Base-by-base conservation (phyloP, 2,888 invertebrate species). In the Exocentrus adspersus region DNA sequence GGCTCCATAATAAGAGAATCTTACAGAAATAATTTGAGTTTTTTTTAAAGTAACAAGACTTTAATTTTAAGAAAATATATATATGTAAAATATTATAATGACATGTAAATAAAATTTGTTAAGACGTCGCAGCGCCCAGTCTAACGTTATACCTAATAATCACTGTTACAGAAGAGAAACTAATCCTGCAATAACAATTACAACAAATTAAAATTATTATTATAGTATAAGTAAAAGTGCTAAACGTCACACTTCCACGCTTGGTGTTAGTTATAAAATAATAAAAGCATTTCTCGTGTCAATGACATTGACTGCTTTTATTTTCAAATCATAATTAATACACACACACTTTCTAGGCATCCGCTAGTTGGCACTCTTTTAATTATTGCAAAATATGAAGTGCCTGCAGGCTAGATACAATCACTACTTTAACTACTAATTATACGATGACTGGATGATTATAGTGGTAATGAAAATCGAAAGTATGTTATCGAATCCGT, bases 401-500 rank as follows among this genome's bases (percentile, higher is more conserved):
- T 16, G 41, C n/a, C 37, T 2, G 37, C 5, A 5, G 37, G 14
- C 37, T 14, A 37, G 1, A n/a, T 7, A 37, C 53, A 20, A 20
- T 14, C 28, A 41, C 1, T 43, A 42, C 41, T 52, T n/a, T 50
- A 41, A 59, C 41, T 20, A 53, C 54, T 64, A 62, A 28, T 20
- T 9, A 6, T 51, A 51, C 48, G 42, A 17, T 5, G 4, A 41
- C 12, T 20, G 30, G 37, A 4, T 51, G 24, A 51, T 42, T 59
- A 19, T n/a, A 4, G 43, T 43, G 28, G n/a, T 43, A 54, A 32
- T 45, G 48, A 48, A 61, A 61, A 61, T 48, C 46, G 61, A 61
- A 61, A 61, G 61, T 54, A 45, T 61, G 60, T 41, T 54, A 61
- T 61, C 61, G 41, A 61, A 61, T 20, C 48, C 28, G 32, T 17